Evolutionary conservation across 2,888 invertebrate genomes (phyloP), one percentile per base, ranked within the genome.

Genomic region (Priocnemis perturbator): DNA sequence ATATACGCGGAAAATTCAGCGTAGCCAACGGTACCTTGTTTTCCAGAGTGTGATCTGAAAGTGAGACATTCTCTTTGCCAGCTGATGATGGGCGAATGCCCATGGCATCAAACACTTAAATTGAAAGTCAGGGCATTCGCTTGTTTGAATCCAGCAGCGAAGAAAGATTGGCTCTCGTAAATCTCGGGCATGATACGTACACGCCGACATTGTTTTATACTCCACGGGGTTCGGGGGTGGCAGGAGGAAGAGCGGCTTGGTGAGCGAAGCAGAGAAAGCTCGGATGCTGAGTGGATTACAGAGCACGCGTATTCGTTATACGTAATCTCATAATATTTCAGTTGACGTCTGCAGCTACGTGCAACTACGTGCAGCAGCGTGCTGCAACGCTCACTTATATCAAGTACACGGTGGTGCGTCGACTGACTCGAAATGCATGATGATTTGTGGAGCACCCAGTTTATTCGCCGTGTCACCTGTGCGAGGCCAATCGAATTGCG

Each of bases 241-340:
- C 26, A 45, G 26, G 19, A 23, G 23, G 14, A 53, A 23, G 9
- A 2, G 37, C n/a, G 37, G 57, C 19, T n/a, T 19, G 21, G 45
- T 19, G 23, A 21, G 66, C 53, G 47, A 23, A 44, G 59, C 47
- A 59, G 65, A 60, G 72, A 73, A 67, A 58, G 60, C 61, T 63
- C 60, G 61, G 72, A 64, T 62, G 67, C 66, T 69, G 76, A 75
- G 69, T 76, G 79, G 76, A 77, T 77, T 77, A 79, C 76, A 64
- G 70, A 57, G 50, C 73, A 55, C 66, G 64, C 66, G 69, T 74
- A 78, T 77, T 78, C 76, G 78, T 78, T 79, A 77, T 71, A 70
- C 68, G 80, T 79, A 78, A 79, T 79, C 80, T 77, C 80, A 76
- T 79, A 79, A 78, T 79, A 77, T 78, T 79, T 78, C 77, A 71